Conservation (phyloP, 35 echinoderm and acorn worm species). For the Amphiura filiformis region DNA sequence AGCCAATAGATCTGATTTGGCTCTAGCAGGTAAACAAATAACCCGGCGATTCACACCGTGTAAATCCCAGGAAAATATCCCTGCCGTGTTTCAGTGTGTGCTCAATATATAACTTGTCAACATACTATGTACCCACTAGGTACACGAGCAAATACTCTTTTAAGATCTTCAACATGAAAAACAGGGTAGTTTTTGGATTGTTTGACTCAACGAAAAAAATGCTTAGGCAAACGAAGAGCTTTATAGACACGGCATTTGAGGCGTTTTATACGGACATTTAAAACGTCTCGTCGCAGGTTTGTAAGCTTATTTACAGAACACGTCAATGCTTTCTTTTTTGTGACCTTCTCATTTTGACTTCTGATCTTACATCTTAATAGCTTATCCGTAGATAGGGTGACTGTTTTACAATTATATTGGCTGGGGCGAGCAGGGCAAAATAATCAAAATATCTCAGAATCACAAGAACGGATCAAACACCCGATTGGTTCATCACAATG, state of each 20-base stretch:
- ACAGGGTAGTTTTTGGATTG: not conserved
- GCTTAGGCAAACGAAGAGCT: not conserved
- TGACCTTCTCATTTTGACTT: conserved; percentile 5
- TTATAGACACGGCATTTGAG: not conserved
- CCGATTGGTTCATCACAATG: no score
- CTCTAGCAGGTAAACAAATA: conserved; percentile 5
- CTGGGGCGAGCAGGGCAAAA: not conserved
- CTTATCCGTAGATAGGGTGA: not conserved
- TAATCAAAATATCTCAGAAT: no score
- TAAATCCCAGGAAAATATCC: not conserved
- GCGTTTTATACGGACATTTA: not conserved
- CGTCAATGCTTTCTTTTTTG: not conserved
- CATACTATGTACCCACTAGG: not conserved
- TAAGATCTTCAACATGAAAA: not conserved
- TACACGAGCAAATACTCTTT: not conserved
- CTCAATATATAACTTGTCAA: not conserved
- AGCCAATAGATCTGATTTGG: conserved; percentile 9
- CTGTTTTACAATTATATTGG: not conserved
- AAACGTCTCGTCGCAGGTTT: not conserved
- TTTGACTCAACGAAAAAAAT: no score
- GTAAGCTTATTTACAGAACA: not conserved
- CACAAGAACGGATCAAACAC: no score
- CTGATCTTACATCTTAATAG: not conserved
- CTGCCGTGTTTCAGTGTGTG: not conserved
- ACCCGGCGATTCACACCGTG: not conserved